These are phyloP conservation scores for Meliscaeva auricollis DNA, from an alignment of 2,888 invertebrate species.

Conservation along the genomic window DNA sequence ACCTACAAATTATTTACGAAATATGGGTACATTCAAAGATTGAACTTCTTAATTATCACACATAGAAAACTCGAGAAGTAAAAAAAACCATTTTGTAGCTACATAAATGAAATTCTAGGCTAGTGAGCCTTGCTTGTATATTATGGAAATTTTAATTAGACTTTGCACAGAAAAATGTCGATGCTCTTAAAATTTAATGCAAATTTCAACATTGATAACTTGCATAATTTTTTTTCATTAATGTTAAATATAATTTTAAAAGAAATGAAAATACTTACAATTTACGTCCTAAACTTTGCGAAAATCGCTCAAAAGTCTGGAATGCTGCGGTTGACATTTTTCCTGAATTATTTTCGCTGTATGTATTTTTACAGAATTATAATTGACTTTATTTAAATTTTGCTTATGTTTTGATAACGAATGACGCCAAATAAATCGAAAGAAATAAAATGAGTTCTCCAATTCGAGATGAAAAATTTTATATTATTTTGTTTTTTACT, in stretches of 20 bases:
- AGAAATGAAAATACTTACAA: constrained; percentile 80
- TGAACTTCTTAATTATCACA: neutral
- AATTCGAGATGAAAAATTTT: constrained; percentile 6
- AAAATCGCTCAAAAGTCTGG: constrained; percentile 80
- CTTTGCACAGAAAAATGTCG: neutral
- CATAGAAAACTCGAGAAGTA: constrained; percentile 2
- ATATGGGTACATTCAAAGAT: neutral
- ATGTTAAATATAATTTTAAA: neutral
- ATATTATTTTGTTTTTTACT: neutral
- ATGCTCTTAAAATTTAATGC: neutral
- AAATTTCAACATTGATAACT: neutral
- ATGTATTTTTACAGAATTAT: neutral
- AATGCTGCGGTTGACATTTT: constrained; percentile 75
- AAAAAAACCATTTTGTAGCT: neutral
- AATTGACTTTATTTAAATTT: constrained; percentile 11
- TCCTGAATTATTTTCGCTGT: constrained; percentile 47
- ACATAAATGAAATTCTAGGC: too few relatives aligned
- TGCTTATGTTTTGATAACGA: constrained; percentile 12
- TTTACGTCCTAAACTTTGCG: constrained; percentile 80
- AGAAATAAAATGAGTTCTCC: constrained; percentile 39
- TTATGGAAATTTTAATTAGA: neutral
- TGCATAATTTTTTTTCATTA: neutral
- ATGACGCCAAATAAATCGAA: constrained; percentile 30
- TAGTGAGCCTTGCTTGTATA: too few relatives aligned
- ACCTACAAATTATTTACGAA: neutral